Conservation (phyloP, 2,888 invertebrate genomes). For the Cecidostiba fungosa region DNA sequence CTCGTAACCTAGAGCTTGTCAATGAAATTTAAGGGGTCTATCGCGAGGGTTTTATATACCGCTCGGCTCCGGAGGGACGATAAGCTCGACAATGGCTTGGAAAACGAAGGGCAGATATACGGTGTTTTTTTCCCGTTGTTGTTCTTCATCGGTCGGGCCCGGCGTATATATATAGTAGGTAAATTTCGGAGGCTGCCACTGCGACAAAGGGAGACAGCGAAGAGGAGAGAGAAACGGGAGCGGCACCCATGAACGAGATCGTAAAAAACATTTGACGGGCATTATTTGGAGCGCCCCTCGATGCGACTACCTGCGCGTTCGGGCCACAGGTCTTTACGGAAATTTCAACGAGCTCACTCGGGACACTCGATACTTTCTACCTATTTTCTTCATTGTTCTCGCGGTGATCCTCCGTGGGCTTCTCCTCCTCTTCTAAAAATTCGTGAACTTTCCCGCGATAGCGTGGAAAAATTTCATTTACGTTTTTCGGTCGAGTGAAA, state of each 20-base stretch:
- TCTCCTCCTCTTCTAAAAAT: background rate
- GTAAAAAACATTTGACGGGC: conserved; percentile 40
- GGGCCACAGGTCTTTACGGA: conserved; percentile 40
- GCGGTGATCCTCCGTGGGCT: background rate
- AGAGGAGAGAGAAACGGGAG: background rate
- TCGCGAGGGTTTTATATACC: background rate
- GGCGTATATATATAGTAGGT: conserved; percentile 1
- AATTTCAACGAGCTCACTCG: conserved; percentile 22
- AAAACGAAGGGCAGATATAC: conserved; percentile 31
- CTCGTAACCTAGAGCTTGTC: conserved; percentile 24
- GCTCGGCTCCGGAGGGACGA: conserved; percentile 32
- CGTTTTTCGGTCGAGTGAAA: background rate
- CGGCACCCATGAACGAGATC: background rate
- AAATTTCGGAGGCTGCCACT: conserved; percentile 40
- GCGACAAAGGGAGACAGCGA: background rate
- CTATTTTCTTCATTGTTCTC: conserved; percentile 31
- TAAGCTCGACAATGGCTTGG: conserved; percentile 30
- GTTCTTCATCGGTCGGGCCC: background rate
- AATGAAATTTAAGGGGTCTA: conserved; percentile 41
- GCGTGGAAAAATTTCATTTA: background rate
- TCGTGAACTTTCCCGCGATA: background rate
- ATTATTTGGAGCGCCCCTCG: conserved; percentile 47
- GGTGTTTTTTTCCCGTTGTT: background rate
- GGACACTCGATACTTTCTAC: conserved; percentile 47
- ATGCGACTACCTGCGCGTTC: conserved; percentile 42